Evolutionary conservation across 2,888 invertebrate genomes (phyloP), one percentile per base, ranked within the genome.

Genomic region (Sympetrum striolatum): DNA sequence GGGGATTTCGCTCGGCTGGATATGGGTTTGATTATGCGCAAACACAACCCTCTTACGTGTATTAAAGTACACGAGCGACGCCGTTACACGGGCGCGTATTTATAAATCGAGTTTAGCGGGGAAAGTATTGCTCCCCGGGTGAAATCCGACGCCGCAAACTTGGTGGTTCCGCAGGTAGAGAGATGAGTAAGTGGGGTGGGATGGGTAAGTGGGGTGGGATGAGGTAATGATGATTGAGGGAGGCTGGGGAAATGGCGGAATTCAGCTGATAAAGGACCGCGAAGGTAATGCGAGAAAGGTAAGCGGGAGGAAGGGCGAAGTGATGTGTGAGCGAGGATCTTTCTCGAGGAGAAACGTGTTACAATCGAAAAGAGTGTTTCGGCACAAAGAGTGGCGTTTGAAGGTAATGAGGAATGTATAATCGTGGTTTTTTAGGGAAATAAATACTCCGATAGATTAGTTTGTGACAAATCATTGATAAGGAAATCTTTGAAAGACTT

Each of bases 11-110:
- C 31, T 18, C 82, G 8, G 73, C 2, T 73, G 73, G 73, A 31
- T 82, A 10, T 37, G 37, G 60, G 86, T 58, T 53, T 86, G 86
- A 86, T 86, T 86, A 86, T 86, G 37, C 86, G 60, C 86, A 86
- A 86, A 86, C 86, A 86, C 82, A 22, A 53, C 31, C 18, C 53
- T 53, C 53, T 48, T 5, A 64, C 37, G 73, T 73, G 31, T 73
- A 73, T 73, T 73, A 73, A 73, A 73, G 73, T 73, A 73, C 73
- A 31, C 14, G 73, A 12, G 31, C 15, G 25, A 10, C 31, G 25
- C 14, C 25, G 22, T n/a, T 22, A n/a, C 22, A n/a, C 22, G 25
- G 31, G 31, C 73, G 31, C 31, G 73, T 73, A 73, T 73, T 73
- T 31, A 31, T 73, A 73, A 73, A 73, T 73, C 31, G 31, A 73